Percentiles rank a stretch among this genome's conserved stretches.
phyloP scores from a whole-genome alignment of 2,797 vertebrate genomes.

The Protonibea diacanthus region DNA sequence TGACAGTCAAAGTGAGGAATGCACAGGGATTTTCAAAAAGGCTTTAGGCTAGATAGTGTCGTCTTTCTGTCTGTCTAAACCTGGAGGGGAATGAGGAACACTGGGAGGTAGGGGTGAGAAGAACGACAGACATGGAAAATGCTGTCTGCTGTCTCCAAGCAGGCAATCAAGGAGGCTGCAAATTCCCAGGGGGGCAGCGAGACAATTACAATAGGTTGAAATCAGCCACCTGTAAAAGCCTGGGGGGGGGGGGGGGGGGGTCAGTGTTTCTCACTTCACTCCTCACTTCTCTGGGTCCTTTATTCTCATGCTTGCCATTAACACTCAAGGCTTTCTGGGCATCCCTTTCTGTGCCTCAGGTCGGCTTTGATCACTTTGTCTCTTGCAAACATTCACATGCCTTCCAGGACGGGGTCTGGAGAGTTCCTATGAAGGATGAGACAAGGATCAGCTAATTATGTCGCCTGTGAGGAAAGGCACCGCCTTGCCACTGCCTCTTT shows the following conservation, averaged over 20 bases:
- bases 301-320: conserved; percentile 28
- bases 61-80: conserved; percentile 18
- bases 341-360: conserved; percentile 9
- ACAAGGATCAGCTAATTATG: conserved; percentile 65
- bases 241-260: not conserved
- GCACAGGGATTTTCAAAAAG: conserved; percentile 11
- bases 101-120: not conserved
- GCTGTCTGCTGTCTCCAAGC: conserved; percentile 26
- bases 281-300: not conserved
- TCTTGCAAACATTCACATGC: conserved; percentile 17
- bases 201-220: conserved; percentile 50
- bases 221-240: conserved; percentile 39
- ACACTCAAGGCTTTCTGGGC: conserved; percentile 1
- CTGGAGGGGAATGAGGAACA: conserved; percentile 16
- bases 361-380: conserved; percentile 31
- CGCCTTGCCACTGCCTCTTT: conserved; percentile 39
- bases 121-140: conserved; percentile 18
- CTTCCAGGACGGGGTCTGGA: conserved; percentile 45
- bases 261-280: conserved; percentile 1
- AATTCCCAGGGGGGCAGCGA: conserved; percentile 26
- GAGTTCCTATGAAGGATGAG: conserved; percentile 60
- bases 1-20: conserved; percentile 37
- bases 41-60: conserved; percentile 38
- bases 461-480: conserved; percentile 40
- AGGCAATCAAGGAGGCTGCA: conserved; percentile 31